A percentile compares a stretch with the other conserved stretches of the same genome.
These are phyloP conservation scores for Myotis planiceps DNA, from an alignment of 2,797 vertebrate genomes.

Conservation along the genomic window DNA sequence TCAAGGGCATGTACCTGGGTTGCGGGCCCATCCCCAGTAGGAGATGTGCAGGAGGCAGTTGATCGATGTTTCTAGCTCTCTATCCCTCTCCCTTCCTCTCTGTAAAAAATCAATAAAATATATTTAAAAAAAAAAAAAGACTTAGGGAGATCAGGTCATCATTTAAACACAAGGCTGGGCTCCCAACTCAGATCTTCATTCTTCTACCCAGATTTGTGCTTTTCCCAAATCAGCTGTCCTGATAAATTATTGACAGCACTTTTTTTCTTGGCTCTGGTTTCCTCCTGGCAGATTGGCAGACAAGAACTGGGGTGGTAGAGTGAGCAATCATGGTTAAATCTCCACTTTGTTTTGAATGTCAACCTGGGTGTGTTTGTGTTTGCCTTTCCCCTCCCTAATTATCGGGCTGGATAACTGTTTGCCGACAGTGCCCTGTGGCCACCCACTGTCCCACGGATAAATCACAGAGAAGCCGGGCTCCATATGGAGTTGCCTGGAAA, in stretches of 20 bases:
- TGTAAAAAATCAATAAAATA: too few species aligned
- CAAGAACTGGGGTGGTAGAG: not conserved
- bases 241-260: not conserved
- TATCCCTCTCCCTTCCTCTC: too few species aligned
- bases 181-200: not conserved
- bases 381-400: slow-evolving; percentile 79
- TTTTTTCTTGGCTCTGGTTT: not conserved
- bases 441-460: slow-evolving; percentile 76
- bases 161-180: not conserved
- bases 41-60: too few species aligned
- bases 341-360: slow-evolving; percentile 80
- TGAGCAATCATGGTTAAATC: slow-evolving; percentile 39
- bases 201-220: not conserved
- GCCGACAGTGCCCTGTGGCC: slow-evolving; percentile 63
- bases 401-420: slow-evolving; percentile 60
- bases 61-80: too few species aligned
- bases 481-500: slow-evolving; percentile 26
- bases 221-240: not conserved
- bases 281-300: slow-evolving; percentile 21
- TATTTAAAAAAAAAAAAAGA: too few species aligned
- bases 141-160: not conserved
- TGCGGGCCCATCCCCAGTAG: too few species aligned
- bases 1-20: too few species aligned
- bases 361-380: slow-evolving; percentile 79
- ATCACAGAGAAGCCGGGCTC: slow-evolving; percentile 53